phyloP scores from a whole-genome alignment of 2,113 vertebrate genomes.

The Malurus cyaneus region DNA sequence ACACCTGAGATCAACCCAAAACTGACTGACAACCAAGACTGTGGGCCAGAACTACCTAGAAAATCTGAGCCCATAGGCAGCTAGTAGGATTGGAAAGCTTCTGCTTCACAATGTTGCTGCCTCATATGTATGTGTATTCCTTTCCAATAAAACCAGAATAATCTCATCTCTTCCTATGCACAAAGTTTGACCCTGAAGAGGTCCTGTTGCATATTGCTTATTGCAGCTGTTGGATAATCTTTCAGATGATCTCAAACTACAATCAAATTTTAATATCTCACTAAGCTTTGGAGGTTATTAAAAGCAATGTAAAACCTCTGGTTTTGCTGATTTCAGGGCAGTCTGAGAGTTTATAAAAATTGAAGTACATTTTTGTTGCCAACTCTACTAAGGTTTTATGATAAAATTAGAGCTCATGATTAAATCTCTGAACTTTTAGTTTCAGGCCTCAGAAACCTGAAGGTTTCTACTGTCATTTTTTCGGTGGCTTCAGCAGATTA shows the following conservation, averaged over 20 bases:
- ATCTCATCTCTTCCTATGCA: not conserved
- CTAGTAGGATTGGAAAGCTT: not conserved
- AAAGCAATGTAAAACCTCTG: not conserved
- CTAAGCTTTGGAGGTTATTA: not conserved
- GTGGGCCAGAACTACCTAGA: not conserved
- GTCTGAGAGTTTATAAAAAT: constrained; percentile 1
- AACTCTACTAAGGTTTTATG: not conserved
- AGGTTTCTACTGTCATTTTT: not conserved
- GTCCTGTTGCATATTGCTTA: not conserved
- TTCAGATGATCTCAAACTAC: not conserved
- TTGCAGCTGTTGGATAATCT: constrained; percentile 17
- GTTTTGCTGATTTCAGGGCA: not conserved
- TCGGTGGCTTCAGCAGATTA: not conserved
- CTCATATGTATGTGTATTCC: not conserved
- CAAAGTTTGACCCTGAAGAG: not conserved
- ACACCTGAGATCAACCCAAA: not conserved
- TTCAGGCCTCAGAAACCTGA: not conserved
- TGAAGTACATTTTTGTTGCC: not conserved
- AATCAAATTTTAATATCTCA: constrained; percentile 4
- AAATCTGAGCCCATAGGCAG: not conserved
- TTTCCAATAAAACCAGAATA: not conserved
- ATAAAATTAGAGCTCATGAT: not conserved
- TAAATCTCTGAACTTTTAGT: not conserved
- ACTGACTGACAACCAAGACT: not conserved
- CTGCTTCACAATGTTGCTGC: not conserved